phyloP scores from a whole-genome alignment of 2,797 vertebrate genomes.

The Cacajao melanocephalus region DNA sequence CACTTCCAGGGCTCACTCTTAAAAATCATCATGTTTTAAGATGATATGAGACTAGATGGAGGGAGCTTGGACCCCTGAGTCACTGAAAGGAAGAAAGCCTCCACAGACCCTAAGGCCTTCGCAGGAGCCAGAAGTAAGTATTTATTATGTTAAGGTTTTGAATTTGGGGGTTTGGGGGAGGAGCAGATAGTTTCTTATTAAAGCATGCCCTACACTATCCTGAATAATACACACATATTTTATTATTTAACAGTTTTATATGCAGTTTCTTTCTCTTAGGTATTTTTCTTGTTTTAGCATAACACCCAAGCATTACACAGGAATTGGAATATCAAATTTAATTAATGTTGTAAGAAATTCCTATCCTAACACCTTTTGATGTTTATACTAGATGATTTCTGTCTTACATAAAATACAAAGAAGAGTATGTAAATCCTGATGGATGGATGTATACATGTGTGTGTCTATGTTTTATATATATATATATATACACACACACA shows the following conservation, averaged over 20 bases:
- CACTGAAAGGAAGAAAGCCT: neutral
- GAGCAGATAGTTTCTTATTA: neutral
- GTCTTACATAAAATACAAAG: constrained; percentile 26
- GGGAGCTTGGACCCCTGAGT: neutral
- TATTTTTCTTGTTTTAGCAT: constrained; percentile 44
- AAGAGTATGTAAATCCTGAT: neutral
- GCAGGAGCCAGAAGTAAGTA: neutral
- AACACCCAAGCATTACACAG: constrained; percentile 8
- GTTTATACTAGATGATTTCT: constrained; percentile 30
- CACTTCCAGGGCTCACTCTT: neutral
- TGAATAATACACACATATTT: neutral
- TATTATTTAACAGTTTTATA: neutral
- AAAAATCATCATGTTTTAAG: neutral
- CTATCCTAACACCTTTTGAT: constrained; percentile 1
- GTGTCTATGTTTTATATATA: neutral
- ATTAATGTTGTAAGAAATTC: constrained; percentile 29
- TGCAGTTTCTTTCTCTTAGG: neutral
- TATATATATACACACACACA: too few relatives aligned
- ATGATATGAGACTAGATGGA: neutral
- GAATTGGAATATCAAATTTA: constrained; percentile 46
- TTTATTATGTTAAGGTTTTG: neutral
- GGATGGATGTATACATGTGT: neutral
- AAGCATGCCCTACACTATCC: neutral
- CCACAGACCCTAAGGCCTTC: neutral
- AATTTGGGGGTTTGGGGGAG: neutral